Evolutionary conservation across 1,140 invertebrate genomes (phyloP).

Genomic region (Danaus plexippus): DNA sequence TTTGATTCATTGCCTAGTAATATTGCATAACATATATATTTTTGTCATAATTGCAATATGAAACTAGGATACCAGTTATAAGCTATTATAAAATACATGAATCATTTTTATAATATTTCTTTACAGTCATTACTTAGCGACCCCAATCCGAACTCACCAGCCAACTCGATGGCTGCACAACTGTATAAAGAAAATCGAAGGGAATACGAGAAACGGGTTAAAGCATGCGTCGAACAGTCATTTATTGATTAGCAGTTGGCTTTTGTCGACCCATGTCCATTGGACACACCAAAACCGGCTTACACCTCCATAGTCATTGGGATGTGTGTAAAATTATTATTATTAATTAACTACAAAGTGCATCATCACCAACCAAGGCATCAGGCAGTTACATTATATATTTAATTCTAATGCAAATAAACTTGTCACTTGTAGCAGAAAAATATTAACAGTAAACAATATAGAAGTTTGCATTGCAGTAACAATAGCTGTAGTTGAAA

Average conservation of each 20-base stretch:
- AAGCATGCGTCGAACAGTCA: slow-evolving; percentile 96
- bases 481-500: no score
- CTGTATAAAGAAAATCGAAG: slow-evolving; percentile 95
- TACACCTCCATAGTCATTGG: slow-evolving; percentile 53
- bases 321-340: slow-evolving; percentile 46
- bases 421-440: slow-evolving; percentile 3
- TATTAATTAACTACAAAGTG: slow-evolving; percentile 34
- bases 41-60: slow-evolving; percentile 1
- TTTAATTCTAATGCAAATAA: slow-evolving; percentile 5
- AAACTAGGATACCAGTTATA: neutral
- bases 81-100: neutral
- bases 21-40: no score
- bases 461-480: no score
- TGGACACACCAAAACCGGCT: slow-evolving; percentile 22
- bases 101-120: slow-evolving; percentile 20
- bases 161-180: slow-evolving; percentile 96
- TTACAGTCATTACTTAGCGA: slow-evolving; percentile 94
- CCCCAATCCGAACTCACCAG: slow-evolving; percentile 96
- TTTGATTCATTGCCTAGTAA: no score
- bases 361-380: slow-evolving; percentile 24
- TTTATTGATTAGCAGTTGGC: slow-evolving; percentile 87
- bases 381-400: slow-evolving; percentile 19
- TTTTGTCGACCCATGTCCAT: no score
- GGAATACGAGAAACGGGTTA: slow-evolving; percentile 97
- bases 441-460: neutral